These are phyloP conservation scores for Xestoiulus laeticollis DNA, from an alignment of 2,888 invertebrate species.

Conservation along the genomic window DNA sequence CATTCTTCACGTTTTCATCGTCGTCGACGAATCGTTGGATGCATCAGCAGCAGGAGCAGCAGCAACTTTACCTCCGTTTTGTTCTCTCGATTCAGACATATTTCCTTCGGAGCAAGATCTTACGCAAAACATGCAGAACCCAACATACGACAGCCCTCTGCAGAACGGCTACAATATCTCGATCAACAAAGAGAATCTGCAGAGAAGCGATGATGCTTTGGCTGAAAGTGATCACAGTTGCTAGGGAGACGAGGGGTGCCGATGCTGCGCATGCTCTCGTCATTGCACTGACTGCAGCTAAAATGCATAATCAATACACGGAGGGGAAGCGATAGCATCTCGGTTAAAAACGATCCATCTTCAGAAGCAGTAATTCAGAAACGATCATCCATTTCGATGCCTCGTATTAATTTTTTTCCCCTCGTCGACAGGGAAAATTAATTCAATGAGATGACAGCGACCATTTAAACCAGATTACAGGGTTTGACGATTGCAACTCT, in stretches of 20 bases:
- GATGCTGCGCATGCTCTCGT: not conserved
- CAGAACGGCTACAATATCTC: not conserved
- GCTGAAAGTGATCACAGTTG: not conserved
- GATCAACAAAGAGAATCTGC: not conserved
- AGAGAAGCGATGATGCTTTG: not conserved
- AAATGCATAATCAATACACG: not conserved
- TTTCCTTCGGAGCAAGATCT: not conserved
- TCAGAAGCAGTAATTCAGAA: not conserved
- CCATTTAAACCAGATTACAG: not conserved
- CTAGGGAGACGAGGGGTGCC: not conserved
- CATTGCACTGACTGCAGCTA: not conserved
- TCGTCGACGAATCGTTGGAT: not conserved
- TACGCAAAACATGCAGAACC: not conserved
- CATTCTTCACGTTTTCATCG: not conserved
- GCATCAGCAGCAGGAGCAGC: not conserved
- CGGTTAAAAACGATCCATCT: not conserved
- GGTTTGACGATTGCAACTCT: not conserved
- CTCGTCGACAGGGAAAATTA: not conserved
- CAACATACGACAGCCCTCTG: not conserved
- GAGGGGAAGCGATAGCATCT: not conserved
- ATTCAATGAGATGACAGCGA: not conserved
- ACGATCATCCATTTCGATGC: not conserved
- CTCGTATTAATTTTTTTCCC: not conserved
- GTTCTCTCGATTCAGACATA: not conserved
- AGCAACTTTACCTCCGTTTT: not conserved